A percentile compares a stretch with the other conserved stretches of the same genome.
These are phyloP conservation scores for Todiramphus chloris DNA, from an alignment of 2,113 vertebrate genomes.

Conservation along the genomic window DNA sequence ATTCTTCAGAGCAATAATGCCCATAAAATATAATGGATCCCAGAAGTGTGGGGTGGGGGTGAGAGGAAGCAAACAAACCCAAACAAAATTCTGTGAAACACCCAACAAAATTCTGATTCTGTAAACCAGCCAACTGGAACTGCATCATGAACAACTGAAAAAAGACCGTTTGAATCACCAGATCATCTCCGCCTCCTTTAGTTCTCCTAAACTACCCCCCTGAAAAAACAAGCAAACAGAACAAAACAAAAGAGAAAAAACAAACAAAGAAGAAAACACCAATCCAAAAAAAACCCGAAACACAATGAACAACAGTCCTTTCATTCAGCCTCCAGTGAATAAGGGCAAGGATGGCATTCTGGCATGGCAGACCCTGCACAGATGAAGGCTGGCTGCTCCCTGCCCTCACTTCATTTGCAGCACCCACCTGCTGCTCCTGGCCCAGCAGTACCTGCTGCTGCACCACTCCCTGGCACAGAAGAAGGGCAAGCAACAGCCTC, in stretches of 20 bases:
- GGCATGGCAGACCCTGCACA: not conserved
- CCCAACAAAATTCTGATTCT: not conserved
- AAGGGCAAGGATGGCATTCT: not conserved
- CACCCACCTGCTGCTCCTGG: not conserved
- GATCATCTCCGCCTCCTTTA: not conserved
- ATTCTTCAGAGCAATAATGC: not conserved
- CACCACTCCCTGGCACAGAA: fast-evolving
- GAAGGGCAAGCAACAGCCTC: not conserved
- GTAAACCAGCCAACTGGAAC: not conserved
- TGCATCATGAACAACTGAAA: not conserved
- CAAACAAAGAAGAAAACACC: fast-evolving
- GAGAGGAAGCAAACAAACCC: not conserved
- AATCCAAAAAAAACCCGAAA: not conserved
- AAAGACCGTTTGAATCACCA: not conserved
- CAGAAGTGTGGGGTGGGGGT: not conserved
- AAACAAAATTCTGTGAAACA: not conserved
- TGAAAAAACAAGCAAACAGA: not conserved
- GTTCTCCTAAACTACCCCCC: not conserved
- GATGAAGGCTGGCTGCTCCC: not conserved
- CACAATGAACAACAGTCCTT: not conserved
- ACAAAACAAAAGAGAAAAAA: not conserved
- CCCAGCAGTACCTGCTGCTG: fast-evolving
- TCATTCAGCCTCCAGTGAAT: not conserved
- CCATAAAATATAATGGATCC: not conserved
- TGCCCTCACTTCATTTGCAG: not conserved